A percentile compares a stretch with the other conserved stretches of the same genome.
phyloP scores from a whole-genome alignment of 2,113 vertebrate genomes.

The Corythaeola cristata region DNA sequence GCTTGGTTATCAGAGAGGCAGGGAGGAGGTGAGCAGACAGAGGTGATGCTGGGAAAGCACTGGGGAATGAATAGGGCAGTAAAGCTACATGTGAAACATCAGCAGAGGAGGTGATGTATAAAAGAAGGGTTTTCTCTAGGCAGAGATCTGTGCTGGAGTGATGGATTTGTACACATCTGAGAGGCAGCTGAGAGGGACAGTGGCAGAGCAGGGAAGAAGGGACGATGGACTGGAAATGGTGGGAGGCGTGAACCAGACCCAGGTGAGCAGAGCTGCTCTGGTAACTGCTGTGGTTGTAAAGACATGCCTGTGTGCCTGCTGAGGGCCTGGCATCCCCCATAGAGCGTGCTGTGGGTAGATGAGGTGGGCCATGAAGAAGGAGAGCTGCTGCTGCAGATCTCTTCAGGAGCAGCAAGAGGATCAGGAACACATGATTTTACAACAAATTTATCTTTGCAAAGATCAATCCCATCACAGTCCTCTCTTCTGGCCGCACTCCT shows the following conservation, averaged over 20 bases:
- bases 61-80: fast-evolving
- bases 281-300: background rate
- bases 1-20: background rate
- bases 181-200: background rate
- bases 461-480: background rate
- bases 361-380: background rate
- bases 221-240: background rate
- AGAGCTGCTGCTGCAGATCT: background rate
- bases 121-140: background rate
- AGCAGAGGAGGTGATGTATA: background rate
- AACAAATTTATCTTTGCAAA: background rate
- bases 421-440: background rate
- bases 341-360: too few relatives aligned
- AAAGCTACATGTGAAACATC: background rate
- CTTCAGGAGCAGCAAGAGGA: background rate
- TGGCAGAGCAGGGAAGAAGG: background rate
- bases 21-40: background rate
- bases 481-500: background rate
- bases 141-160: background rate
- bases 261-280: background rate
- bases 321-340: background rate
- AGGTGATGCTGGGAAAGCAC: fast-evolving
- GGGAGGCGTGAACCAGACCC: background rate
- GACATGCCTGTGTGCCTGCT: background rate
- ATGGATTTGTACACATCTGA: background rate